Percentiles rank a stretch among this genome's conserved stretches.
These are phyloP conservation scores for Botrylloides violaceus DNA, from an alignment of 23 tunicate genomes.

Conservation along the genomic window DNA sequence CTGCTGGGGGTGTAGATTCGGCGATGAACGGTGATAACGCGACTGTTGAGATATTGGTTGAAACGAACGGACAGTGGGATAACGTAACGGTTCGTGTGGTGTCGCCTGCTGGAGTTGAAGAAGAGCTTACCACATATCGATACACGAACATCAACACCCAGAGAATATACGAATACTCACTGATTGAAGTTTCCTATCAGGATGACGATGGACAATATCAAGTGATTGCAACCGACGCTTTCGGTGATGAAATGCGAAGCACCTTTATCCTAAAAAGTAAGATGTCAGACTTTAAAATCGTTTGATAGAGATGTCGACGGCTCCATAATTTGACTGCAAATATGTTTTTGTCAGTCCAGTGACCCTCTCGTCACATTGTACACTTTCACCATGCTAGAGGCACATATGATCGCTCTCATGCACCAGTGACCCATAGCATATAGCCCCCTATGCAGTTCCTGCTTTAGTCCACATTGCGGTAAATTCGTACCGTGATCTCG, in stretches of 20 bases:
- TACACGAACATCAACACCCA: background rate
- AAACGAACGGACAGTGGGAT: conserved; percentile 2
- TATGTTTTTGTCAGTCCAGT: too few relatives aligned
- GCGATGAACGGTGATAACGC: background rate
- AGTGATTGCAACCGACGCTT: background rate
- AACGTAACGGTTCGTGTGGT: background rate
- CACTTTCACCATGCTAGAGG: too few relatives aligned
- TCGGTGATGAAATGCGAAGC: background rate
- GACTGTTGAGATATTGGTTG: background rate
- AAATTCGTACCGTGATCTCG: too few relatives aligned
- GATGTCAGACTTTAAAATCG: too few relatives aligned
- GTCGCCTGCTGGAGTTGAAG: background rate
- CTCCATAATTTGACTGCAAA: too few relatives aligned
- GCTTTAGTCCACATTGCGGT: too few relatives aligned
- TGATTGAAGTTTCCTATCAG: background rate
- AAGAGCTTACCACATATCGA: conserved; percentile 2
- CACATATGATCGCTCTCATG: too few relatives aligned
- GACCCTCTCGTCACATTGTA: too few relatives aligned
- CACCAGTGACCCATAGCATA: too few relatives aligned
- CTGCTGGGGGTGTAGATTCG: background rate
- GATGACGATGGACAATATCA: background rate
- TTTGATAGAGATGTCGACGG: too few relatives aligned
- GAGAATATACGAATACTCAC: conserved; percentile 3
- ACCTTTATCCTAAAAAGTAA: background rate
- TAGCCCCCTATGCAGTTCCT: too few relatives aligned